Evolutionary conservation across 2,797 vertebrate species (phyloP).

Genomic region (Alca torda): DNA sequence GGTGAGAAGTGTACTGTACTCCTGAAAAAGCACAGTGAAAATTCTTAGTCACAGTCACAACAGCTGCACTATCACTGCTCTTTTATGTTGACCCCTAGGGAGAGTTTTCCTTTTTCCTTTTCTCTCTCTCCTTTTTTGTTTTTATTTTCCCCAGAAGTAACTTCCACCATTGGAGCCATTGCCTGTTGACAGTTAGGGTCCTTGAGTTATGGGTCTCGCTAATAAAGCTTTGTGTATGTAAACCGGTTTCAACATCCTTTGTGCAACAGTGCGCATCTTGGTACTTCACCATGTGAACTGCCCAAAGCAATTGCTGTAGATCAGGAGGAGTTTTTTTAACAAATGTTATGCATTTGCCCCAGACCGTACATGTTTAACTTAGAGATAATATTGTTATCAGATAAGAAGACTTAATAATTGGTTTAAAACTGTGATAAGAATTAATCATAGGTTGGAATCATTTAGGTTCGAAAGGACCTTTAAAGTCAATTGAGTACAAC

Average conservation of each 20-base stretch:
- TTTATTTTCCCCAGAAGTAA: neutral
- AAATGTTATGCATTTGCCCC: neutral
- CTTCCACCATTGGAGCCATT: neutral
- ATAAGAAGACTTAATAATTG: neutral
- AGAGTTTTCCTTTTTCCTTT: neutral
- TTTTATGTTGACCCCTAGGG: neutral
- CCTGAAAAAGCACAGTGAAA: neutral
- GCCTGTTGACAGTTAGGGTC: neutral
- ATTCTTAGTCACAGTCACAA: neutral
- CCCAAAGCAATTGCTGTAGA: neutral
- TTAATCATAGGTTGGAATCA: neutral
- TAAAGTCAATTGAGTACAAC: neutral
- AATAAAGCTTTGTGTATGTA: neutral
- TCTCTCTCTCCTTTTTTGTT: neutral
- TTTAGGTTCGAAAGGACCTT: neutral
- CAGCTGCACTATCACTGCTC: neutral
- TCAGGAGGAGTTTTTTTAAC: neutral
- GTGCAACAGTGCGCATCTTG: too few relatives aligned
- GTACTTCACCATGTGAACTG: neutral
- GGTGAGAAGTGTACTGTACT: neutral
- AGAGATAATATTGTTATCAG: neutral
- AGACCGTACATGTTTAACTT: neutral
- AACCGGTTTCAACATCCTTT: too few relatives aligned
- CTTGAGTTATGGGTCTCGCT: neutral
- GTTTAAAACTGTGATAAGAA: neutral